Conservation (phyloP, 2,888 invertebrate genomes). For the Alloscopus bannaensis region DNA sequence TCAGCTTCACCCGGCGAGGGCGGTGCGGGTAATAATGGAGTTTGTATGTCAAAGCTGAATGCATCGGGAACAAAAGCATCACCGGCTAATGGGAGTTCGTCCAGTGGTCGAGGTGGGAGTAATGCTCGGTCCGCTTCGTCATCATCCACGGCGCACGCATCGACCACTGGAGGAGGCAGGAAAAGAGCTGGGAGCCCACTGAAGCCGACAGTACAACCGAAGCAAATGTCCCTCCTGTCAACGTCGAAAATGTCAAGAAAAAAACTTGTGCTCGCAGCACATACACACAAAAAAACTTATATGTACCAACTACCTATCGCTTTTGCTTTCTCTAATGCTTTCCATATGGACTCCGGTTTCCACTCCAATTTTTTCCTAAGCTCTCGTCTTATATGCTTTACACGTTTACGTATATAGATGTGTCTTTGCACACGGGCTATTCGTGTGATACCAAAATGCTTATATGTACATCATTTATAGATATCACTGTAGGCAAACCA, state of each 20-base stretch:
- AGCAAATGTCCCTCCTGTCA: constrained; percentile 67
- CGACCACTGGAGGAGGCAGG: constrained; percentile 37
- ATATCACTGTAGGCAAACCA: too few relatives aligned
- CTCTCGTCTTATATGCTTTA: too few relatives aligned
- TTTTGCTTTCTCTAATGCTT: too few relatives aligned
- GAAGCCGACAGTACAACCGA: constrained; percentile 69
- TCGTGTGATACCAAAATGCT: too few relatives aligned
- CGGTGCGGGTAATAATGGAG: constrained; percentile 60
- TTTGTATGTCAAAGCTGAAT: constrained; percentile 61
- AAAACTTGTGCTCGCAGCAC: constrained; percentile 84
- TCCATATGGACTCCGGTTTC: too few relatives aligned
- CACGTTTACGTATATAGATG: too few relatives aligned
- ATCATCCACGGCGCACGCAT: constrained; percentile 14
- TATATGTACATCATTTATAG: too few relatives aligned
- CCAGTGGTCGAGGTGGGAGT: constrained; percentile 31
- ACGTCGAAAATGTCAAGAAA: constrained; percentile 67
- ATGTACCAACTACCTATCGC: too few relatives aligned
- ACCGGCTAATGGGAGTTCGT: constrained; percentile 55
- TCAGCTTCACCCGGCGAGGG: constrained; percentile 13
- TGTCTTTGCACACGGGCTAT: constrained; percentile 9
- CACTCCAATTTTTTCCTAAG: too few relatives aligned
- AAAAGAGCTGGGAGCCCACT: constrained; percentile 68
- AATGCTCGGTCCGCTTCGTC: constrained; percentile 40
- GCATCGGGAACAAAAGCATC: constrained; percentile 43
- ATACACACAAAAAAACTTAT: too few relatives aligned